phyloP scores from a whole-genome alignment of 2,113 vertebrate genomes.

The Climacteris rufus region DNA sequence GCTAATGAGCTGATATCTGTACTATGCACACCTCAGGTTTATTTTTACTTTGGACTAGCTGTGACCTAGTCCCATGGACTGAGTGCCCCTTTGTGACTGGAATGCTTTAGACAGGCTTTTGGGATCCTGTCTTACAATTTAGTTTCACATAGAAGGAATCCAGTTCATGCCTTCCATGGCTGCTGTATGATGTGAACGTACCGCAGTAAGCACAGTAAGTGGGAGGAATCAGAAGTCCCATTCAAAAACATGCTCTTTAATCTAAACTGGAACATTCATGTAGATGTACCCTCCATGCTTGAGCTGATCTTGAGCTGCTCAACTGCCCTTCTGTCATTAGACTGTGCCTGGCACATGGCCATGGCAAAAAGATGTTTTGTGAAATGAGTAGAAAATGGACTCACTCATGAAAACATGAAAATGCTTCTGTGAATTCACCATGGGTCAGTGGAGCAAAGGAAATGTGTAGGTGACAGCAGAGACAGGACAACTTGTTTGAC shows the following conservation, averaged over 20 bases:
- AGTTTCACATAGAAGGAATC: background rate
- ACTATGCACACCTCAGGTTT: background rate
- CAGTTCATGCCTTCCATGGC: background rate
- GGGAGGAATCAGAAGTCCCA: background rate
- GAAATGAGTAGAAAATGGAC: background rate
- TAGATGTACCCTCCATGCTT: background rate
- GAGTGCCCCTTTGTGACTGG: background rate
- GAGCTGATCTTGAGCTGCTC: background rate
- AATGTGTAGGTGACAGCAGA: background rate
- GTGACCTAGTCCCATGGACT: background rate
- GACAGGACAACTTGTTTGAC: background rate
- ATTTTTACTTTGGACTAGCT: background rate
- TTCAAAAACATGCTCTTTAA: background rate
- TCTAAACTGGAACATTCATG: background rate
- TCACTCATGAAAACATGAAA: background rate
- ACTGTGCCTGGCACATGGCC: background rate
- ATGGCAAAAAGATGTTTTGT: background rate
- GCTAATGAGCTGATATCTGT: background rate
- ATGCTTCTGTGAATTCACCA: background rate
- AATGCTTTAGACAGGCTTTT: background rate
- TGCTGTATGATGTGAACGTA: background rate
- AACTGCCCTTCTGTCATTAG: background rate
- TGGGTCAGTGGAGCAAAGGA: background rate
- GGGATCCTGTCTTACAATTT: background rate
- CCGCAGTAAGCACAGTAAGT: background rate